phyloP scores from a whole-genome alignment of 1,140 invertebrate species.

The Eupristina koningsbergeri region DNA sequence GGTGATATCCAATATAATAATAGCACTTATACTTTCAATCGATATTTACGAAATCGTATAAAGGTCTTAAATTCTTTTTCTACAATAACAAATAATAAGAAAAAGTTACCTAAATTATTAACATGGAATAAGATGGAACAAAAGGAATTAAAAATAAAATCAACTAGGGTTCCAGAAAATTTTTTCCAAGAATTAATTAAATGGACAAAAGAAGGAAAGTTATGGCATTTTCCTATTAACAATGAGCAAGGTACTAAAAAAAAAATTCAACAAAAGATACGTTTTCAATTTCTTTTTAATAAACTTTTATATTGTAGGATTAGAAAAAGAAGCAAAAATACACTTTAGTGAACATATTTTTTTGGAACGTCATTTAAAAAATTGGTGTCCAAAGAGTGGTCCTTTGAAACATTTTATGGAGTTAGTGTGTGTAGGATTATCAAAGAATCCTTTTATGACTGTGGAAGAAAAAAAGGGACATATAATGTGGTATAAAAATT shows the following conservation, averaged over 20 bases:
- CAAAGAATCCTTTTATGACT: conserved; percentile 93
- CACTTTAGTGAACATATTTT: conserved; percentile 95
- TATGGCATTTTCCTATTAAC: conserved; percentile 98
- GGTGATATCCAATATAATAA: too few species aligned
- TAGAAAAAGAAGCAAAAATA: conserved; percentile 85
- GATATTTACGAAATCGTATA: too few species aligned
- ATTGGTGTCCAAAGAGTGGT: conserved; percentile 90
- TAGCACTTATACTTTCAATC: too few species aligned
- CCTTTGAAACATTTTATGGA: conserved; percentile 98
- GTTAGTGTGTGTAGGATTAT: conserved; percentile 92
- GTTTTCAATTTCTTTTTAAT: conserved; percentile 28
- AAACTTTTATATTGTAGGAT: conserved; percentile 74
- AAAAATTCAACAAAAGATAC: neutral
- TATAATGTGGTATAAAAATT: conserved; percentile 93
- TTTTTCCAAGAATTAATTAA: conserved; percentile 93
- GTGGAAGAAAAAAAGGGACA: conserved; percentile 91
- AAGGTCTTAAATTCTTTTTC: neutral
- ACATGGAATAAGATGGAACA: conserved; percentile 81
- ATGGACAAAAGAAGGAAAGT: conserved; percentile 94
- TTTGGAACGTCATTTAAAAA: conserved; percentile 86
- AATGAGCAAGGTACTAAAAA: conserved; percentile 90
- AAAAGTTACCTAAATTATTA: conserved; percentile 68
- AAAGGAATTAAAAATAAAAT: conserved; percentile 78
- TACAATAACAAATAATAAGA: conserved; percentile 23
- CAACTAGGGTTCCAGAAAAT: conserved; percentile 85